These are phyloP conservation scores for Brachionus paranguensis DNA, from an alignment of 1,140 invertebrate genomes.

Conservation along the genomic window DNA sequence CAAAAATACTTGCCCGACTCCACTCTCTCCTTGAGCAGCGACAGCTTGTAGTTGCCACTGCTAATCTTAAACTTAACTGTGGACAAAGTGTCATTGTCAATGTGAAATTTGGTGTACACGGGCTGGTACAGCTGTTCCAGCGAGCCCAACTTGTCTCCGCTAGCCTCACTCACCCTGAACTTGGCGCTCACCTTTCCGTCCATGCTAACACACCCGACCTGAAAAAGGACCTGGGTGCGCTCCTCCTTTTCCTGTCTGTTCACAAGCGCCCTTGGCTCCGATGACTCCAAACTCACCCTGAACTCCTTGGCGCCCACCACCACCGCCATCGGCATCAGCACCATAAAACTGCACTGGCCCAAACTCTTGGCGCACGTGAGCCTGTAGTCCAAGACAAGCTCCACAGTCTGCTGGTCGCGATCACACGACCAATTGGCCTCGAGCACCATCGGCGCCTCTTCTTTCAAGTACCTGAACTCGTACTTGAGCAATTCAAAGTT, in stretches of 20 bases:
- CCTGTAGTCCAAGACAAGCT: neutral
- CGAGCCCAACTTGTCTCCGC: neutral
- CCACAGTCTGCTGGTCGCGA: neutral
- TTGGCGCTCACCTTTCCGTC: neutral
- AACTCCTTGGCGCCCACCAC: neutral
- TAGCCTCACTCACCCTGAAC: neutral
- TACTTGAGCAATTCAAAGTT: conserved; percentile 37
- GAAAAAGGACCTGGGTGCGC: neutral
- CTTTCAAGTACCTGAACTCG: neutral
- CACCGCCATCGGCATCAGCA: neutral
- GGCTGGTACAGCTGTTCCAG: conserved; percentile 18
- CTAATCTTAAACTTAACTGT: neutral
- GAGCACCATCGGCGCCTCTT: conserved; percentile 4
- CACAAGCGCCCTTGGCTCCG: neutral
- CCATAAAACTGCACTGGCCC: conserved; percentile 11
- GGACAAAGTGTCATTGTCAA: conserved; percentile 34
- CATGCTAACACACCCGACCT: neutral
- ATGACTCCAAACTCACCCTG: neutral
- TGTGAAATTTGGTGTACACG: conserved; percentile 35
- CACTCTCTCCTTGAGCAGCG: conserved; percentile 14
- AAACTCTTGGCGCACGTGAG: neutral
- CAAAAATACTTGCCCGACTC: conserved; percentile 36
- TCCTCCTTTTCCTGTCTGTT: neutral
- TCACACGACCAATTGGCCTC: neutral
- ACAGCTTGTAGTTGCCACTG: conserved; percentile 12